These are phyloP conservation scores for Philantomba maxwellii DNA, from an alignment of 2,113 vertebrate species.

Conservation along the genomic window DNA sequence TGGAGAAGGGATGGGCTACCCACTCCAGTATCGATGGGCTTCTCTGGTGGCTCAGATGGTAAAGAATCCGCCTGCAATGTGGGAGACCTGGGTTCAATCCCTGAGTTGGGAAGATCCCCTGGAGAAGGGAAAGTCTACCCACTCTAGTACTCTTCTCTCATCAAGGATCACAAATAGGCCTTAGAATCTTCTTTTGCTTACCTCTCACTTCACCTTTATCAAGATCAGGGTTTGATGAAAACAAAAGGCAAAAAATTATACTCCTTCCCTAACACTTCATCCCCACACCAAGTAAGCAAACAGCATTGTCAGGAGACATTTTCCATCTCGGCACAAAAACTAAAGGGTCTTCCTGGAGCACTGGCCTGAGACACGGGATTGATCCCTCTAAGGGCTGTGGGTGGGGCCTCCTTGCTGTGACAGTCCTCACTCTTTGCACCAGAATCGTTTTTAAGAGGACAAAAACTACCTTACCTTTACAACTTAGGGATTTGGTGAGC, in stretches of 20 bases:
- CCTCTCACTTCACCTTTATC: background rate
- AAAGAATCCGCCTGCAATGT: background rate
- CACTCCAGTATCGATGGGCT: background rate
- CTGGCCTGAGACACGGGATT: background rate
- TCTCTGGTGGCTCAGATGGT: background rate
- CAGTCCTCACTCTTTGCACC: background rate
- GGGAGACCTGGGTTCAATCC: background rate
- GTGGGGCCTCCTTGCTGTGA: background rate
- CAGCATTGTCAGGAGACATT: background rate
- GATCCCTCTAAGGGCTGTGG: background rate
- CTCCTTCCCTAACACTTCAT: background rate
- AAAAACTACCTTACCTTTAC: background rate
- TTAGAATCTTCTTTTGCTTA: background rate
- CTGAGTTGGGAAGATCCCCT: background rate
- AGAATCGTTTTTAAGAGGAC: constrained; percentile 10
- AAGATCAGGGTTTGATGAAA: background rate
- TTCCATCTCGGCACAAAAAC: background rate
- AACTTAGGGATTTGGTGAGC: background rate
- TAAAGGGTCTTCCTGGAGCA: background rate
- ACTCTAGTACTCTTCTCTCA: background rate
- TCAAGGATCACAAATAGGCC: background rate
- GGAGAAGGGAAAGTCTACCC: background rate
- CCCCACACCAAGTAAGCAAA: background rate
- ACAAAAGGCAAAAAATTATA: background rate
- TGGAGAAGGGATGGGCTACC: background rate